Evolutionary conservation across 2,113 vertebrate genomes (phyloP).

Genomic region (Oreochromis aureus): DNA sequence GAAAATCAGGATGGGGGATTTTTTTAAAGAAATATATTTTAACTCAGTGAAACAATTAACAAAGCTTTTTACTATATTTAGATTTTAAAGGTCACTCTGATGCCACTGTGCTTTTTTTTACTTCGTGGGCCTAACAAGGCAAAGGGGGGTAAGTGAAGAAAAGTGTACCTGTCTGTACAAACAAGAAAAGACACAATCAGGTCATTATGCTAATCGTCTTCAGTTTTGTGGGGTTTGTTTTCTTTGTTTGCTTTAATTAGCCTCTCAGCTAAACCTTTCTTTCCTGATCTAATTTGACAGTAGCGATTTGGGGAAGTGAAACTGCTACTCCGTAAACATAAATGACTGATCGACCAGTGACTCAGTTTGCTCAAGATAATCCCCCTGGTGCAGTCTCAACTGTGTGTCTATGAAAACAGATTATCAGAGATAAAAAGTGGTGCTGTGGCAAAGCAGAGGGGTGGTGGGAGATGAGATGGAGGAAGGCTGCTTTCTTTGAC

Average conservation of each 20-base stretch:
- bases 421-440: constrained; percentile 49
- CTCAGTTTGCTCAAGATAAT: constrained; percentile 32
- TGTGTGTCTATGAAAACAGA: constrained; percentile 58
- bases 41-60: constrained; percentile 46
- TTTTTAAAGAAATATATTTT: constrained; percentile 52
- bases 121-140: background rate
- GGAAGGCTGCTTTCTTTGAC: constrained; percentile 69
- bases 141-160: background rate
- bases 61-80: constrained; percentile 52
- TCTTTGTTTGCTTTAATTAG: background rate
- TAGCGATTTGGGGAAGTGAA: constrained; percentile 20
- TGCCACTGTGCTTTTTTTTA: background rate
- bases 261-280: background rate
- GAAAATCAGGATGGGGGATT: background rate
- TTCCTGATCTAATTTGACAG: background rate
- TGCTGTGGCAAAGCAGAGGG: constrained; percentile 34
- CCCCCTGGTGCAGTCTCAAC: constrained; percentile 13
- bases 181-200: background rate
- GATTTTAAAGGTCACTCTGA: constrained; percentile 32
- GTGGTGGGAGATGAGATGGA: constrained; percentile 45
- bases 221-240: background rate
- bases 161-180: background rate
- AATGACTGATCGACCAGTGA: constrained; percentile 9
- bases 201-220: background rate
- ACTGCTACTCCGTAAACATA: constrained; percentile 19